Evolutionary conservation across 2,113 vertebrate genomes (phyloP).

Genomic region (Semnornis frantzii): DNA sequence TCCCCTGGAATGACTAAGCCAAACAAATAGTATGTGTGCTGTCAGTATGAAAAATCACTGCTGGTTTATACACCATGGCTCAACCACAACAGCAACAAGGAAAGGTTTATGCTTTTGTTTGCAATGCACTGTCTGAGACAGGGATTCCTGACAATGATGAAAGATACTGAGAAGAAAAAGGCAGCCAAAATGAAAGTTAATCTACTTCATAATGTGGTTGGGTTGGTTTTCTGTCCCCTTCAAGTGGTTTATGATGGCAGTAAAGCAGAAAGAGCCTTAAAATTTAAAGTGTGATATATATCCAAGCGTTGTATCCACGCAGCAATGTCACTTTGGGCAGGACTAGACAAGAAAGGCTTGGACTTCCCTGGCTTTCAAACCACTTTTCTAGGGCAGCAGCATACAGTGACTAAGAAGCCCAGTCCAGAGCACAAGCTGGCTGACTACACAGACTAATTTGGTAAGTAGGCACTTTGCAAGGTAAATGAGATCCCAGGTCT

Average conservation of each 20-base stretch:
- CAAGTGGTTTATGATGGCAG: neutral
- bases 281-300: neutral
- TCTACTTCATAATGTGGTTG: neutral
- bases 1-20: neutral
- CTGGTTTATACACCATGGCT: neutral
- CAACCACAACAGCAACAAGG: neutral
- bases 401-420: neutral
- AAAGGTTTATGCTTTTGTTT: neutral
- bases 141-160: neutral
- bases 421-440: neutral
- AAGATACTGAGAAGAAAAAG: neutral
- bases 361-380: neutral
- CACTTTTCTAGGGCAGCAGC: neutral
- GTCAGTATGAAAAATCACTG: neutral
- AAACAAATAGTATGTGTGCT: neutral
- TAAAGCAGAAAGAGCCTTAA: neutral
- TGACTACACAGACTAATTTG: accelerated
- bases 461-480: neutral
- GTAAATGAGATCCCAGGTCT: neutral
- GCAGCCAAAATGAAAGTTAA: neutral
- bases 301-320: neutral
- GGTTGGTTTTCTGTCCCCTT: neutral
- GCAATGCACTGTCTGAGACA: neutral
- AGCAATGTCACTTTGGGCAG: neutral
- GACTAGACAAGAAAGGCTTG: neutral